A percentile compares a stretch with the other conserved stretches of the same genome.
Conservation (phyloP, 2,113 vertebrate species). For the Pygathrix nemaeus region DNA sequence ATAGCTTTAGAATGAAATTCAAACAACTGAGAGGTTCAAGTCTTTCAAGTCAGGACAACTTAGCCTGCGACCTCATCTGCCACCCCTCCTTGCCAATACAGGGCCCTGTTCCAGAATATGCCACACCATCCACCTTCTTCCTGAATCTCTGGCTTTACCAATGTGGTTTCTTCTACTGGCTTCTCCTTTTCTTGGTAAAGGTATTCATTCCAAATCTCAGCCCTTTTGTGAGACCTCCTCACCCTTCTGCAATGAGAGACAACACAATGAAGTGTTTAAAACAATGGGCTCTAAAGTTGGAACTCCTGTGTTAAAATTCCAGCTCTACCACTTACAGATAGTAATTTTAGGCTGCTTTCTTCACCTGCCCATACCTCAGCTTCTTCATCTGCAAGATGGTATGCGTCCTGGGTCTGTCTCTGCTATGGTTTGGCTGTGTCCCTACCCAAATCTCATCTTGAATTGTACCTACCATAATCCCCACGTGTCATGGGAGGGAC, state of each 20-base stretch:
- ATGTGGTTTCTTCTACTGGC: not conserved
- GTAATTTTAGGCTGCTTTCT: not conserved
- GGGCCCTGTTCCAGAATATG: not conserved
- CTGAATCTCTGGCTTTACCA: not conserved
- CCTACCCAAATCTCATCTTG: no score
- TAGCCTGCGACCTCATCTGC: not conserved
- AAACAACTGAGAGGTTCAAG: not conserved
- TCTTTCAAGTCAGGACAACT: not conserved
- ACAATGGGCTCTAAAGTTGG: not conserved
- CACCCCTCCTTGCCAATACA: not conserved
- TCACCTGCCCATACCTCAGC: not conserved
- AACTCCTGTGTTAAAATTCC: not conserved
- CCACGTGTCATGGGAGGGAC: no score
- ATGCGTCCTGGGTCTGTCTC: not conserved
- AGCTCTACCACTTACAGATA: not conserved
- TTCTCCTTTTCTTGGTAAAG: not conserved
- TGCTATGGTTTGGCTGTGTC: no score
- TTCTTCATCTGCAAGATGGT: not conserved
- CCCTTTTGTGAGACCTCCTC: not conserved
- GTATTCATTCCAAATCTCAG: not conserved
- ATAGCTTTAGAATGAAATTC: not conserved
- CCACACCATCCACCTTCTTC: not conserved
- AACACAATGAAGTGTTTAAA: not conserved
- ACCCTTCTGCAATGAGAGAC: not conserved
- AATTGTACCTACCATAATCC: no score